Percentiles rank a stretch among this genome's conserved stretches.
phyloP scores from a whole-genome alignment of 1,140 invertebrate genomes.

The Plectus sambesii region DNA sequence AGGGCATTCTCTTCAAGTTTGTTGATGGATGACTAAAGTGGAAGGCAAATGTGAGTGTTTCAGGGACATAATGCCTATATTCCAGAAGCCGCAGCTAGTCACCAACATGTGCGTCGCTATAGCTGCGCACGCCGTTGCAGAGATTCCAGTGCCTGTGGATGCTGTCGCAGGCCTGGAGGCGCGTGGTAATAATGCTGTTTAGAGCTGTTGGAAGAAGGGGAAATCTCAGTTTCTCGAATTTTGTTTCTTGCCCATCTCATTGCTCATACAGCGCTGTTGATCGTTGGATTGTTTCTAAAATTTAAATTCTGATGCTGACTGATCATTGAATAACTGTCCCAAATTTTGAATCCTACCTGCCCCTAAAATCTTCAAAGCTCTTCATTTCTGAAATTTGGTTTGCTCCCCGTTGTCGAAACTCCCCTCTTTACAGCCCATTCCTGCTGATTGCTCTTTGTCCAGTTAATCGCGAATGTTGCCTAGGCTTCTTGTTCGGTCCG shows the following conservation, averaged over 20 bases:
- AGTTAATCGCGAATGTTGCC: constrained; percentile 12
- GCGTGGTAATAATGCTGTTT: too few relatives aligned
- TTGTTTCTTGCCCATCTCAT: too few relatives aligned
- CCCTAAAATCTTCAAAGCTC: too few relatives aligned
- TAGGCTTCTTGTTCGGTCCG: constrained; percentile 80
- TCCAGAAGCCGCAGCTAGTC: constrained; percentile 62
- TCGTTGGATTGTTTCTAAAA: too few relatives aligned
- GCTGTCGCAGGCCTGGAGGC: constrained; percentile 76
- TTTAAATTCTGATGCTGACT: too few relatives aligned
- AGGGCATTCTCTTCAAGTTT: constrained; percentile 65
- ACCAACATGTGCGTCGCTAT: constrained; percentile 62
- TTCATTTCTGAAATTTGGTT: neutral
- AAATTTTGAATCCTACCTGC: too few relatives aligned
- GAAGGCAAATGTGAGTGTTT: constrained; percentile 3
- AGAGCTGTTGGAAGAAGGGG: too few relatives aligned
- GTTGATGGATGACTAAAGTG: constrained; percentile 12
- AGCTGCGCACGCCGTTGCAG: constrained; percentile 54
- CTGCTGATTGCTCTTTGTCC: neutral
- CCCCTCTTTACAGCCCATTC: constrained; percentile 1
- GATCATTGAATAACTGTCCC: too few relatives aligned
- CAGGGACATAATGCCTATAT: constrained; percentile 82
- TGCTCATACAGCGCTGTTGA: too few relatives aligned
- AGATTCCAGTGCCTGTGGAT: constrained; percentile 59
- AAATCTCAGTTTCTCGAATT: too few relatives aligned
- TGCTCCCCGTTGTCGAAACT: neutral